Conservation (phyloP, 2,888 invertebrate species). For the Troides oblongomaculatus region DNA sequence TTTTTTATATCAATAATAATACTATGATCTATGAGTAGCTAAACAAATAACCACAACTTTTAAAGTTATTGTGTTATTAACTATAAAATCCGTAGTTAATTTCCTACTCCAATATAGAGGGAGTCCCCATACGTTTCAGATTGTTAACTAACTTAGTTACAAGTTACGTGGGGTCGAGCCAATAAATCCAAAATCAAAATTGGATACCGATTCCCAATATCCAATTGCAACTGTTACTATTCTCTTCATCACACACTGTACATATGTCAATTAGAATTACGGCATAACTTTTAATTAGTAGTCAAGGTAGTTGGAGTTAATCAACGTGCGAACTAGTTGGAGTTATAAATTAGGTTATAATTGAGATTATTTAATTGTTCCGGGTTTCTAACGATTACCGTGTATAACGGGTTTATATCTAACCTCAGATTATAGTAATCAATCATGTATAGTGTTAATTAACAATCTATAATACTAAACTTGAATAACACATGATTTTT, state of each 20-base stretch:
- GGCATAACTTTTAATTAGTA: neutral
- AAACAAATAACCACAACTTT: no score
- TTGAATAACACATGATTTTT: no score
- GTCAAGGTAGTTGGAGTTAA: neutral
- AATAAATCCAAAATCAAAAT: neutral
- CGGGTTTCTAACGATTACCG: neutral
- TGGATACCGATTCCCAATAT: neutral
- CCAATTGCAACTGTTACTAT: neutral
- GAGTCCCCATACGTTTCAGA: neutral
- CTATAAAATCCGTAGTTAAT: neutral
- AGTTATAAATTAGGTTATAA: neutral
- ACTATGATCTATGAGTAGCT: no score
- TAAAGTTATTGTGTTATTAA: neutral
- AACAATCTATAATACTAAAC: no score
- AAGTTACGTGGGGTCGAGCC: neutral
- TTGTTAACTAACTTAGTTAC: neutral
- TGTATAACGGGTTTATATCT: neutral
- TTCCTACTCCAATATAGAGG: no score
- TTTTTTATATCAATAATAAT: no score
- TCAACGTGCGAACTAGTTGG: neutral
- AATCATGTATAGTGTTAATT: neutral
- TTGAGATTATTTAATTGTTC: neutral
- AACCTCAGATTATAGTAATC: neutral
- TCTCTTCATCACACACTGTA: neutral
- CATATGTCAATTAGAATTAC: neutral